These are phyloP conservation scores for Sympetrum striolatum DNA, from an alignment of 2,888 invertebrate species.

Conservation along the genomic window DNA sequence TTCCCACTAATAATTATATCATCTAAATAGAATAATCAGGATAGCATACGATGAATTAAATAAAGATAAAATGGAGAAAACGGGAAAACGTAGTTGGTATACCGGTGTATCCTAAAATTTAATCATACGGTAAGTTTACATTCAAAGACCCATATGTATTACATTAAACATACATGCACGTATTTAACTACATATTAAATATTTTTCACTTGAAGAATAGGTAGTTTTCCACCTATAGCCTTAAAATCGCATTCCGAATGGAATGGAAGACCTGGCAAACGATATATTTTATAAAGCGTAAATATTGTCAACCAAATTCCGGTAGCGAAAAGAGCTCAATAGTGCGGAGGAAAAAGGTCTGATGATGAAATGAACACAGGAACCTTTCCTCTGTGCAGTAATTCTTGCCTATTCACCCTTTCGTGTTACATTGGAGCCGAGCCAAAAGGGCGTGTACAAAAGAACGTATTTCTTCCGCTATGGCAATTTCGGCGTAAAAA, in stretches of 20 bases:
- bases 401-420: conserved; percentile 23
- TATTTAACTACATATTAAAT: no score
- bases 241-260: background rate
- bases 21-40: no score
- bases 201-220: no score
- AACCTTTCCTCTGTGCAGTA: background rate
- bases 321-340: conserved; percentile 16
- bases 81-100: no score
- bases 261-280: background rate
- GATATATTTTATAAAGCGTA: background rate
- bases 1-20: no score
- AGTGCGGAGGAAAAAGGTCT: conserved; percentile 24
- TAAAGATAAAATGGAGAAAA: no score
- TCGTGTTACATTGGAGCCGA: background rate
- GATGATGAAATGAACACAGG: conserved; percentile 31
- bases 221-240: no score
- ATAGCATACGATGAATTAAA: no score
- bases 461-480: conserved; percentile 16
- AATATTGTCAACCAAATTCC: conserved; percentile 23
- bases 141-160: no score
- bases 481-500: conserved; percentile 13
- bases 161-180: no score
- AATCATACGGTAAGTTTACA: no score
- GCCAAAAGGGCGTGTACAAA: conserved; percentile 24
- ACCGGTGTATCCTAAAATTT: no score